phyloP scores from a whole-genome alignment of 2,888 invertebrate genomes.

The Coleophora deauratella region DNA sequence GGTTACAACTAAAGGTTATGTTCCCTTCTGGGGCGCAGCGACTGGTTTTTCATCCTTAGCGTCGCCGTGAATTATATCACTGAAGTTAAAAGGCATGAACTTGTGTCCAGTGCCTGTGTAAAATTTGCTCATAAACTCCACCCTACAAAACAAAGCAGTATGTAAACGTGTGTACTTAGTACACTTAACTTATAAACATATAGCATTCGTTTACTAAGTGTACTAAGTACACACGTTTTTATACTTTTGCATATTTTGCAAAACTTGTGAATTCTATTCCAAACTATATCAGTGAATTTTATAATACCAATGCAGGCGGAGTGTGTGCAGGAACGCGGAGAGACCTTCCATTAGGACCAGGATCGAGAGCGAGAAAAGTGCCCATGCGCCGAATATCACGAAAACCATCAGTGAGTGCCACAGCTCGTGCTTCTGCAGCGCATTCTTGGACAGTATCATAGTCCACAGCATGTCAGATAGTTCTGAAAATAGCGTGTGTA shows the following conservation, averaged over 20 bases:
- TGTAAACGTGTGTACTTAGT: no score
- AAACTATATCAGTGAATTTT: no score
- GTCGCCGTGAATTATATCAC: no score
- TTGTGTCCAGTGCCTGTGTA: constrained; percentile 79
- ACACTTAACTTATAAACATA: no score
- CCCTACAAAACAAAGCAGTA: constrained; percentile 87
- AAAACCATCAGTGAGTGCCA: constrained; percentile 68
- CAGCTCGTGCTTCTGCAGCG: constrained; percentile 27
- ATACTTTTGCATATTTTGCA: no score
- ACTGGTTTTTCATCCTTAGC: no score
- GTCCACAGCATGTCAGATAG: constrained; percentile 86
- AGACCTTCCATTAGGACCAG: constrained; percentile 92
- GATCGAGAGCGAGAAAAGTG: constrained; percentile 82
- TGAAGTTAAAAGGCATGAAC: constrained; percentile 82
- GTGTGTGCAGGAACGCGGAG: constrained; percentile 91
- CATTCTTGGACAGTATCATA: constrained; percentile 77
- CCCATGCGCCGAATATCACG: constrained; percentile 82
- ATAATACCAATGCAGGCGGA: constrained; percentile 88
- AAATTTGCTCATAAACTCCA: constrained; percentile 97
- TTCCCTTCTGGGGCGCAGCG: no score
- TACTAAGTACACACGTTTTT: no score
- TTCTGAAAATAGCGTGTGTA: constrained; percentile 68
- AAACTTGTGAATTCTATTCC: no score
- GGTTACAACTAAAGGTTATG: no score
- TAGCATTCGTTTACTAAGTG: no score